Evolutionary conservation across 2,113 vertebrate genomes (phyloP), one percentile per base, ranked within the genome.

Genomic region (Rhegmatorhina hoffmannsi): DNA sequence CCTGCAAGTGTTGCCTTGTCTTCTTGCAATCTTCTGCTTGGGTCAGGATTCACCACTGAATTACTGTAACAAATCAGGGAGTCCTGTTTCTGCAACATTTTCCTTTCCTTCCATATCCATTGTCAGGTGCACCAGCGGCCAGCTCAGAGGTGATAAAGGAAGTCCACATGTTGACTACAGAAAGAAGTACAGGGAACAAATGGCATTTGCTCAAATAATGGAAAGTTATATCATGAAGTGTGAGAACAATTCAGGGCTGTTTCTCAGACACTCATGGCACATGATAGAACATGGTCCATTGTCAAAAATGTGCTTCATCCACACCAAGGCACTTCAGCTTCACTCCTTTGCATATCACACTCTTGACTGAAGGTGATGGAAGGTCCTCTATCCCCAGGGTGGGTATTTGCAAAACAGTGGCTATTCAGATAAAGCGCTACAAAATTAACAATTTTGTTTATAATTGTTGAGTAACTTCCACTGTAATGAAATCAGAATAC

Each of bases 401-500:
- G n/a, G 36, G 9, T 55, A 64, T 85, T 49, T 38, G 17, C 74
- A 64, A 53, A 68, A 13, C 28, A 56, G 40, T 36, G 24, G 78
- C 52, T 75, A 28, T 43, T 79, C 47, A 73, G 33, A 82, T 62
- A 46, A 62, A 53, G 25, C 38, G 33, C 53, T 62, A 74, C 5
- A 69, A 73, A 89, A 66, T 47, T 26, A 80, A 44, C 14, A 46
- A 9, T 78, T 84, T 20, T 0, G 2, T 53, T 96, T 96, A 90
- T 95, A 87, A 90, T 29, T 95, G 97, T 95, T 94, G 78, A 96
- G 93, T 89, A 94, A 95, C 91, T 93, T 94, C 92, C 66, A 89
- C 75, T 92, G 94, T 88, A 77, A 96, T 87, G 92, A 96, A 90
- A 91, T 94, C 93, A 95, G 96, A 97, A 96, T 92, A 29, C 93